Evolutionary conservation across 2,797 vertebrate species (phyloP).

Genomic region (Peromyscus aztecus): DNA sequence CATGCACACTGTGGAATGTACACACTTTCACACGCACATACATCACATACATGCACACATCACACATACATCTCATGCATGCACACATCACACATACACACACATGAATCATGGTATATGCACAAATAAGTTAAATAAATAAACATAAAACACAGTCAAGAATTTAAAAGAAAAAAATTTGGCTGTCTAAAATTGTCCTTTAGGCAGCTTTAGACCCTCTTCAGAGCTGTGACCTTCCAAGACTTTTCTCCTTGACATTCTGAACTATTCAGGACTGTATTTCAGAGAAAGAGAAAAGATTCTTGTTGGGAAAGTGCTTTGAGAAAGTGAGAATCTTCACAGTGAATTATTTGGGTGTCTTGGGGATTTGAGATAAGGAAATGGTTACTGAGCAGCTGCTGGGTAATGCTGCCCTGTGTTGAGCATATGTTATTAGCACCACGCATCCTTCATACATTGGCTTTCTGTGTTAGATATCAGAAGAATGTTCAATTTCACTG

Average conservation of each 20-base stretch:
- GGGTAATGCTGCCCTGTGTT: constrained; percentile 11
- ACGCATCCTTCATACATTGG: background rate
- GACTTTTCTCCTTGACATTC: background rate
- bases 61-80: background rate
- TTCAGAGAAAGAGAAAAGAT: constrained; percentile 34
- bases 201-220: background rate
- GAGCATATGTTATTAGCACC: background rate
- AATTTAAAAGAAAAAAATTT: background rate
- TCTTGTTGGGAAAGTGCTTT: constrained; percentile 16
- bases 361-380: constrained; percentile 43
- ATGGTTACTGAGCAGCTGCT: background rate
- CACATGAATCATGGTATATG: background rate
- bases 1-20: background rate
- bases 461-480: constrained; percentile 18
- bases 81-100: background rate
- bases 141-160: background rate
- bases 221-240: background rate
- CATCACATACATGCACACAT: background rate
- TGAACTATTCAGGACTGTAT: background rate
- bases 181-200: fast-evolving
- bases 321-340: constrained; percentile 64
- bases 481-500: background rate
- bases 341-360: constrained; percentile 65
- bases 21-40: background rate
- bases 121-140: background rate